Conservation (phyloP, 2,888 invertebrate genomes). For the Diaphora mendica region DNA sequence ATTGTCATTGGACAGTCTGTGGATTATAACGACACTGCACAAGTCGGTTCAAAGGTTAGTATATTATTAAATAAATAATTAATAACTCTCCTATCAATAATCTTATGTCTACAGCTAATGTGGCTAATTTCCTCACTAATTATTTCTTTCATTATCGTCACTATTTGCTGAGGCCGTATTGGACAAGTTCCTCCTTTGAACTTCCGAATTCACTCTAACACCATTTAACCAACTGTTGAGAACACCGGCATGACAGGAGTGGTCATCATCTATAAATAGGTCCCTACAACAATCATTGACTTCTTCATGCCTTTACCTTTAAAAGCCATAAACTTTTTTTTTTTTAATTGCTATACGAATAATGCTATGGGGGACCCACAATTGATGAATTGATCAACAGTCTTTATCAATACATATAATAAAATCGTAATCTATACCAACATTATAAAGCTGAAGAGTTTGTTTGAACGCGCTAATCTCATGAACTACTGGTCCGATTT, state of each 20-base stretch:
- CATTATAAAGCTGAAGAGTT: too few relatives aligned
- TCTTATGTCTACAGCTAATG: neutral
- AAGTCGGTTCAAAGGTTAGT: neutral
- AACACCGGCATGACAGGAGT: neutral
- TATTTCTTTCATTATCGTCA: neutral
- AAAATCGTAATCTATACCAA: too few relatives aligned
- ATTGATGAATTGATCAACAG: neutral
- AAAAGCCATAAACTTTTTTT: too few relatives aligned
- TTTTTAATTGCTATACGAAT: too few relatives aligned
- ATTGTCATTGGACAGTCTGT: neutral
- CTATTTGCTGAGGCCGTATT: neutral
- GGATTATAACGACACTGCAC: neutral
- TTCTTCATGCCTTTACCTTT: too few relatives aligned
- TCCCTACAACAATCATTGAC: too few relatives aligned
- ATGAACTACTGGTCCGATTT: too few relatives aligned
- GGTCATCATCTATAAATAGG: too few relatives aligned
- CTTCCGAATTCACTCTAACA: neutral
- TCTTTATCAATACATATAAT: too few relatives aligned
- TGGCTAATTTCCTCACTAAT: neutral
- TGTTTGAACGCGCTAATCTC: too few relatives aligned
- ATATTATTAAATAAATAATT: neutral
- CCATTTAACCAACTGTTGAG: neutral
- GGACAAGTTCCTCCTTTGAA: neutral
- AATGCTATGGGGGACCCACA: neutral
- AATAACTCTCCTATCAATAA: neutral